phyloP scores from a whole-genome alignment of 2,797 vertebrate genomes.

The Oreochromis grahami region DNA sequence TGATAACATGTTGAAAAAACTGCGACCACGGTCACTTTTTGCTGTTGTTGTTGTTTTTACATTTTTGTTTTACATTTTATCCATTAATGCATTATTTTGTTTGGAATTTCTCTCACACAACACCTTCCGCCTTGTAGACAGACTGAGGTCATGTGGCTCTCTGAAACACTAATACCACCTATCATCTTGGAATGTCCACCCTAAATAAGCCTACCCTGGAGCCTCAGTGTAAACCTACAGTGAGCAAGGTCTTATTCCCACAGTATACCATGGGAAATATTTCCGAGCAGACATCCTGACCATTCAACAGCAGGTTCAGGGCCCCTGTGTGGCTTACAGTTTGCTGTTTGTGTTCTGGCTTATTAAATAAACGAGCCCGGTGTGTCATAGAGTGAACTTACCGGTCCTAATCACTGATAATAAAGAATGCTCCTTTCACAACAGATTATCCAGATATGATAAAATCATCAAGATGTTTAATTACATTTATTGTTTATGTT shows the following conservation, averaged over 20 bases:
- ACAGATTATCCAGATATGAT: neutral
- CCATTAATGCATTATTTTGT: neutral
- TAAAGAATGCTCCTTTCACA: neutral
- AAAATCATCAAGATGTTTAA: neutral
- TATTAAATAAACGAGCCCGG: slow-evolving; percentile 2
- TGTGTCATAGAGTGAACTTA: neutral
- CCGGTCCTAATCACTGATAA: neutral
- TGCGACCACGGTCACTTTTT: neutral
- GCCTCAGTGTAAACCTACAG: slow-evolving; percentile 44
- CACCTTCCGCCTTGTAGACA: neutral
- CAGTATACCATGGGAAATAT: slow-evolving; percentile 63
- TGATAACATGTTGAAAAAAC: neutral
- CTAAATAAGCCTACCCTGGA: slow-evolving; percentile 55
- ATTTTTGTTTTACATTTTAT: neutral
- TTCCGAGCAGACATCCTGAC: slow-evolving; percentile 40
- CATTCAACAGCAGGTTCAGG: slow-evolving; percentile 13
- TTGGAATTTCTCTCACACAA: neutral
- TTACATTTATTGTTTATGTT: neutral
- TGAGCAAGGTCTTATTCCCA: slow-evolving; percentile 54
- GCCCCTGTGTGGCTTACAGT: slow-evolving; percentile 19
- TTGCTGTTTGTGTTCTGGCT: slow-evolving; percentile 31
- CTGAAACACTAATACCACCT: slow-evolving; percentile 50
- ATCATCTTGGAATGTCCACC: slow-evolving; percentile 62
- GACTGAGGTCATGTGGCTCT: slow-evolving; percentile 6
- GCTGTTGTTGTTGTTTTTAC: neutral